Evolutionary conservation across 2,797 vertebrate genomes (phyloP), one percentile per base, ranked within the genome.

Genomic region (Malacoraja senta): DNA sequence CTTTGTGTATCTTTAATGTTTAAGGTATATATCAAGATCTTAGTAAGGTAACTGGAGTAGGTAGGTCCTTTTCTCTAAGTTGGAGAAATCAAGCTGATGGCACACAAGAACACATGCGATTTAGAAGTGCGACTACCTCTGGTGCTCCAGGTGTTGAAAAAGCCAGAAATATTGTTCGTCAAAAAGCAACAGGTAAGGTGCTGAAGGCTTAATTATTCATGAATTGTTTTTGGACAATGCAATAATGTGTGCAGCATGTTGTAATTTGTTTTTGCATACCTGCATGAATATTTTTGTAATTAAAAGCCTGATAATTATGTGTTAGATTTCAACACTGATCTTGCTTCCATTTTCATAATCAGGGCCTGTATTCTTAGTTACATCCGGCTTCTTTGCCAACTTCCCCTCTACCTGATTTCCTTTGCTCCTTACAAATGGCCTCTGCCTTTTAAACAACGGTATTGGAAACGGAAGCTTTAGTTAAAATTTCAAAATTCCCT

Each of bases 141-240:
- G 99, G 99, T 94, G 98, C 98, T 24, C 98, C 98, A 0, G 98
- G 98, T 81, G 98, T 98, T 76, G 99, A 99, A 95, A 99, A 98
- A 94, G 98, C 99, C 17, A 98, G 98, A 91, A 99, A 98, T 95
- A 97, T 96, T 0, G 98, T 99, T 93, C 97, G 98, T 38, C 98
- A 99, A 95, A 99, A 98, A 96, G 97, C 99, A 93, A 98, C 98
- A 93, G 99, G 99, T 99, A 93, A 97, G 96, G 6, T 53, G 71
- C 24, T 92, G 90, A 58, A 77, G 26, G 12, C 38, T 53, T 26
- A 76, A 19, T 92, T 92, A 29, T 76, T 76, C 15, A 76, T 74
- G 9, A 92, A 92, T 24, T 92, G 7, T 21, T 88, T 88, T 88
- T 63, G 29, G 53, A 17, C 2, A 29, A 61, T 8, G 6, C 13